Evolutionary conservation across 37 sponge, comb jelly and placozoan genomes (phyloP).

Genomic region (Amphimedon queenslandica): DNA sequence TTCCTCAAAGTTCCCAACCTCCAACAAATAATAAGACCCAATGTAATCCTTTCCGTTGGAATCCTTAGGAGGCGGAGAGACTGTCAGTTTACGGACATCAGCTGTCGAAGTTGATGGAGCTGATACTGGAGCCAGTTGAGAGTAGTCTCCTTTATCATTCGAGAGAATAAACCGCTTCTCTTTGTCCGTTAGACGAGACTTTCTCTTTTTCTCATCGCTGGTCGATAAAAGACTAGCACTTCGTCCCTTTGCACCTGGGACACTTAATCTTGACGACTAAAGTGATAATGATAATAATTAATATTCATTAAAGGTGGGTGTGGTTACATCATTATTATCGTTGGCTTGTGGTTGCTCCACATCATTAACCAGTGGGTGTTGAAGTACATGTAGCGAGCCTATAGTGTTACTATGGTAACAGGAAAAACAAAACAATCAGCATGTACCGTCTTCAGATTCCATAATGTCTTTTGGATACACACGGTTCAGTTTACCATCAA

Average conservation of each 20-base stretch:
- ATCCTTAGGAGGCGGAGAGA: not conserved
- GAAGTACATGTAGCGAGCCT: not conserved
- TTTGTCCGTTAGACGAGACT: conserved; percentile 21
- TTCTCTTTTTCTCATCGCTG: not conserved
- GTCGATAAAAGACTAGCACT: not conserved
- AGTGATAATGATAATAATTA: too few species aligned
- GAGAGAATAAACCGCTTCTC: conserved; percentile 41
- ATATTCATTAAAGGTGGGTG: not conserved
- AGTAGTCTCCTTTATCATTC: conserved; percentile 42
- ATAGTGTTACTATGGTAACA: not conserved
- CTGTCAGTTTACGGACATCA: not conserved
- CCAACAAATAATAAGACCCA: conserved; percentile 46
- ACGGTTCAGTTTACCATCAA: not conserved
- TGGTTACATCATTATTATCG: not conserved
- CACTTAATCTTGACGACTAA: too few species aligned
- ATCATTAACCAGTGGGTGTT: not conserved
- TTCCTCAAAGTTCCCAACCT: conserved; percentile 44
- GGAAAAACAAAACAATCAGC: not conserved
- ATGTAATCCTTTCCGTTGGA: conserved; percentile 7
- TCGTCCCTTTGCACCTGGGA: not conserved
- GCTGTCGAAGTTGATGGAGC: conserved; percentile 10
- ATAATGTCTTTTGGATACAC: not conserved
- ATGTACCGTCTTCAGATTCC: not conserved
- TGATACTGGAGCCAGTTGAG: conserved; percentile 36
- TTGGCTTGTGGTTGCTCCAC: not conserved